Base-by-base conservation (phyloP, 2,797 vertebrate species). In the Protosalanx chinensis region DNA sequence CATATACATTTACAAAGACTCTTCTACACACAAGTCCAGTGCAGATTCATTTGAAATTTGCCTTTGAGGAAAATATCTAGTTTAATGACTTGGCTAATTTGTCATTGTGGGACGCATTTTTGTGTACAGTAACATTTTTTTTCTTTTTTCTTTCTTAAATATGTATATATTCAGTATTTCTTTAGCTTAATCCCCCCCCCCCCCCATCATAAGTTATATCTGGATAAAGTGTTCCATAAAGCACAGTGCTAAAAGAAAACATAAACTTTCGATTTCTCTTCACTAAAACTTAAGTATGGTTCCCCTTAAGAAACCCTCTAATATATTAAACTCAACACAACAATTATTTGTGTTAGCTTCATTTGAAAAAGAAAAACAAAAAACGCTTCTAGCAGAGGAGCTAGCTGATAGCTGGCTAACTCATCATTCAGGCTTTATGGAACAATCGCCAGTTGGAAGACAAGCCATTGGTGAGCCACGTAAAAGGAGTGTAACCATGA, bases 381-480 rank as follows among this genome's bases (percentile, higher is more conserved):
- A 8, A 27, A 27, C 23, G 35, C 5, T 37, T 37, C 35, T 37
- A 8, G 8, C 7, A 10, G 16, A 18, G 3, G 18, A 53, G 51
- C 51, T 49, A 35, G 33, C 33, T 41, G 23, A 27, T 27, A 41
- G 37, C 37, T 8, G 18, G 51, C 18, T 53, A 18, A 53, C 15
- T n/a, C 51, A 53, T 53, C 15, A n/a, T 16, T 53, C 51, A 15
- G 5, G 51, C 51, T 53, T 53, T 53, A 53, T 53, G 75, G 62
- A 80, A 71, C 49, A 60, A 37, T 64, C 8, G 8, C 35, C 12
- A 16, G 29, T 58, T 59, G 65, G 65, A 71, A 66, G 64, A 73
- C 61, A 53, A 81, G 74, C 41, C 64, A 75, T 58, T 58, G 5
- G 27, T 6, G 78, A 73, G 74, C 70, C 72, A 77, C 74, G 29